A percentile compares a stretch with the other conserved stretches of the same genome.
phyloP scores from a whole-genome alignment of 2,888 invertebrate genomes.

The Abrostola tripartita region DNA sequence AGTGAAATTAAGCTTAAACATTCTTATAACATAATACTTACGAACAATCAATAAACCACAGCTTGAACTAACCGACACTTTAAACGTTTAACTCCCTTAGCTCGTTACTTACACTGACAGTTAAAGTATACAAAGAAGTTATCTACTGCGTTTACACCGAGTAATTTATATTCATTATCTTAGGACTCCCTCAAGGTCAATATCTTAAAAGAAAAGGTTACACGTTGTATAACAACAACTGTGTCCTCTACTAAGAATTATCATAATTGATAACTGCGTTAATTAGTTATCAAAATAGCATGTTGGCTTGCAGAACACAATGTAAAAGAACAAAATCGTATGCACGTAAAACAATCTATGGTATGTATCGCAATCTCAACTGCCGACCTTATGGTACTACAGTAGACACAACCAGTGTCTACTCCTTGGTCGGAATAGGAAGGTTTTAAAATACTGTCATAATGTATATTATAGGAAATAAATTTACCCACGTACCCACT shows the following conservation, averaged over 20 bases:
- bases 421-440: no score
- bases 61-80: background rate
- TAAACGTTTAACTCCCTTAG: slow-evolving; percentile 17
- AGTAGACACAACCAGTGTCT: no score
- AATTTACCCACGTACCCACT: background rate
- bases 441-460: no score
- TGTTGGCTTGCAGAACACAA: background rate
- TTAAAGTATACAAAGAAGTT: slow-evolving; percentile 28
- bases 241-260: slow-evolving; percentile 17
- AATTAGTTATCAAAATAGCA: background rate
- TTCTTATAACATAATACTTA: slow-evolving; percentile 8
- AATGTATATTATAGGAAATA: background rate
- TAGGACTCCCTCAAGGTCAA: slow-evolving; percentile 52
- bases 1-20: background rate
- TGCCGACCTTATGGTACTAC: no score
- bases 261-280: slow-evolving; percentile 9
- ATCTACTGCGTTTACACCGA: slow-evolving; percentile 36
- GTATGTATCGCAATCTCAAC: no score
- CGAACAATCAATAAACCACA: background rate
- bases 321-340: background rate
- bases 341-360: no score
- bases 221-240: slow-evolving; percentile 18
- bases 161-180: slow-evolving; percentile 40
- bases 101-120: slow-evolving; percentile 35
- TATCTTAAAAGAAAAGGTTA: slow-evolving; percentile 33